Conservation (phyloP, 2,797 vertebrate species). For the Mus minutoides region DNA sequence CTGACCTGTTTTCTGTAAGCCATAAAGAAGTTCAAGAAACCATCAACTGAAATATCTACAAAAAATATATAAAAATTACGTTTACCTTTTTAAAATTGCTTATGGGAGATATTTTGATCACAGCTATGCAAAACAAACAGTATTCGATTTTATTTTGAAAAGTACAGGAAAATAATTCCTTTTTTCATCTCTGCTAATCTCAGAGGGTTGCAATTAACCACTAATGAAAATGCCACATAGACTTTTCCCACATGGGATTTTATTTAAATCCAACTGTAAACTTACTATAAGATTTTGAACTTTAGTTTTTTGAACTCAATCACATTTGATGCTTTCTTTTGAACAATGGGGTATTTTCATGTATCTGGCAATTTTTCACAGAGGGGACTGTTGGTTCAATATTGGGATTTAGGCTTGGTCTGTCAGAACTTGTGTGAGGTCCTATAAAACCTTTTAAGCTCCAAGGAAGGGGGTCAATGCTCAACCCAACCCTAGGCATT, state of each 20-base stretch:
- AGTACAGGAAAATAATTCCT: not conserved
- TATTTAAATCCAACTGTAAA: not conserved
- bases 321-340: not conserved
- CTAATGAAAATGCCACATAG: not conserved
- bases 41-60: not conserved
- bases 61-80: not conserved
- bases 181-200: not conserved
- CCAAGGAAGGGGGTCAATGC: not conserved
- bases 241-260: not conserved
- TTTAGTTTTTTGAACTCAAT: not conserved
- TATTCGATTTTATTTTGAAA: not conserved
- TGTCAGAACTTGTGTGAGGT: constrained; percentile 44
- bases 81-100: not conserved
- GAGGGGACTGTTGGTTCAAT: not conserved
- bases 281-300: not conserved
- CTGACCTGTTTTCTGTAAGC: not conserved
- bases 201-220: not conserved
- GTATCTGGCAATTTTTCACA: constrained; percentile 2
- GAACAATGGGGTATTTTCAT: not conserved
- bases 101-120: not conserved
- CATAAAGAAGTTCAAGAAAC: not conserved
- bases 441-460: constrained; percentile 29
- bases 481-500: not conserved
- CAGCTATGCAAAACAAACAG: not conserved
- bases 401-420: constrained; percentile 20